Conservation (phyloP, 2,113 vertebrate species). For the Cyprinus carpio region DNA sequence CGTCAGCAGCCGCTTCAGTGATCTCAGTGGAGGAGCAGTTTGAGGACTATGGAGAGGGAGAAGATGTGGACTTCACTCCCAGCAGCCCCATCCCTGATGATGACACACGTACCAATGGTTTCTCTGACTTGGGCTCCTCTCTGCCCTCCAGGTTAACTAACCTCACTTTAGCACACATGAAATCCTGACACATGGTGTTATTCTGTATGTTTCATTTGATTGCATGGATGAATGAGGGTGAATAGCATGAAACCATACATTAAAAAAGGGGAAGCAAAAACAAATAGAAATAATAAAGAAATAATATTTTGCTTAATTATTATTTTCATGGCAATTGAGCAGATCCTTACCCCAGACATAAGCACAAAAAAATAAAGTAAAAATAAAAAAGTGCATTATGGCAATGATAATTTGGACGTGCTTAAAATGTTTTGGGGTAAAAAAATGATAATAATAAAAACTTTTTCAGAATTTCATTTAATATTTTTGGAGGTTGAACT, state of each 20-base stretch:
- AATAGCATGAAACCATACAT: not conserved
- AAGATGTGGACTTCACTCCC: conserved; percentile 85
- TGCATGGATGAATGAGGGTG: not conserved
- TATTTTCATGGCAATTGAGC: no score
- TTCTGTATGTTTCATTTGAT: not conserved
- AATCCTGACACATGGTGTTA: not conserved
- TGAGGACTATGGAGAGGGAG: conserved; percentile 90
- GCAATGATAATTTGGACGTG: not conserved
- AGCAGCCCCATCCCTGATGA: conserved; percentile 87
- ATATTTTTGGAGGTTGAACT: not conserved
- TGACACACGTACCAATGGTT: conserved; percentile 82
- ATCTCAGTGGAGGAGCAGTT: conserved; percentile 85
- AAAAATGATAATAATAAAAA: no score
- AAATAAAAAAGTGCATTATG: not conserved
- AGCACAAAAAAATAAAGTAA: not conserved
- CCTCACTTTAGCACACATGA: not conserved
- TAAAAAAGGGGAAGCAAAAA: not conserved
- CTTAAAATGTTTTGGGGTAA: no score
- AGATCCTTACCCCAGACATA: not conserved
- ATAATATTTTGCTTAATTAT: no score
- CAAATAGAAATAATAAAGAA: not conserved
- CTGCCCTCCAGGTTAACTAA: conserved; percentile 83
- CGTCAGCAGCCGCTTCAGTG: conserved; percentile 82
- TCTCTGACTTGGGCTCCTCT: conserved; percentile 87
- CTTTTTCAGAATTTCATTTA: not conserved